phyloP scores from a whole-genome alignment of 2,113 vertebrate species.

The Capreolus pygargus region DNA sequence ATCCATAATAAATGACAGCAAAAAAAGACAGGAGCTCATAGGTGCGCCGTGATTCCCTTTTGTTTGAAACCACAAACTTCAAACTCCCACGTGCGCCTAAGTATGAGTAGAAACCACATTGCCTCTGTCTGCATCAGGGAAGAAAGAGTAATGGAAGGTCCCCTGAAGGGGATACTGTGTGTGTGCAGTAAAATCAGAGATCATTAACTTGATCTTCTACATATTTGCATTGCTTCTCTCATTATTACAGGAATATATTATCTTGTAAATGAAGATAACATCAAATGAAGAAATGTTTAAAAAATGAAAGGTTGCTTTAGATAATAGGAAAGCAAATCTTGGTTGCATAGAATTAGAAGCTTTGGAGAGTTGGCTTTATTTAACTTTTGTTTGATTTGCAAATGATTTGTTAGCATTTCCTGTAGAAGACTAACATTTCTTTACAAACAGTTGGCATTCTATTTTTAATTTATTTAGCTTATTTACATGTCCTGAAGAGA shows the following conservation, averaged over 20 bases:
- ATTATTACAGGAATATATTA: neutral
- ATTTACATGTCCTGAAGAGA: neutral
- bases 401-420: neutral
- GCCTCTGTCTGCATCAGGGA: neutral
- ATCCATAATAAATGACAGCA: neutral
- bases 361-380: neutral
- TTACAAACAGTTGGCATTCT: neutral
- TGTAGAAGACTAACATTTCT: neutral
- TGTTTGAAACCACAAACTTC: neutral
- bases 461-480: neutral
- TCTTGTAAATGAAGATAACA: neutral
- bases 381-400: neutral
- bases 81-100: neutral
- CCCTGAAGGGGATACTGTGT: neutral
- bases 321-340: neutral
- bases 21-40: neutral
- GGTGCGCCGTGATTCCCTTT: neutral
- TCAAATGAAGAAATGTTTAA: neutral
- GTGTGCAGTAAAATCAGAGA: neutral
- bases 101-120: neutral
- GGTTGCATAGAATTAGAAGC: neutral
- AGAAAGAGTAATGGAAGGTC: neutral
- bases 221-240: neutral
- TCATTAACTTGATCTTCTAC: neutral
- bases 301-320: neutral